Base-by-base conservation (phyloP, 1,140 invertebrate species). In the Rhysida immarginata region DNA sequence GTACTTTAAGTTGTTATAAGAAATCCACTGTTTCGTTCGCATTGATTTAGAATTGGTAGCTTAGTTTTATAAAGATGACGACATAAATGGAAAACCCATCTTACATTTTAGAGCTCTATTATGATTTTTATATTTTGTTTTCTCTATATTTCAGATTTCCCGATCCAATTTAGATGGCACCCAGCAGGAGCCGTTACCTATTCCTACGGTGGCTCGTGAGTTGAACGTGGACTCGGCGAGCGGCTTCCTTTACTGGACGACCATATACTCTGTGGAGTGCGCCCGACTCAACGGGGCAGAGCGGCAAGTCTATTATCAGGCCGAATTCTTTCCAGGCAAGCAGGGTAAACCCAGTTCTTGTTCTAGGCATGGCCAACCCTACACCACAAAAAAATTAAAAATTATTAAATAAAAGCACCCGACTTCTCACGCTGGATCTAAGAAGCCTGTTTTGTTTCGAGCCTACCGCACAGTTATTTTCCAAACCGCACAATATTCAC, bases 241-340 rank as follows among this genome's bases (percentile, higher is more conserved):
- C 60, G 90, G 85, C 0, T 82, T 83, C 60, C 73, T 96, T 20
- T 91, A 93, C 64, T 96, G 89, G 83, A 84, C 85, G 8, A 94
- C 89, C 0, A 80, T 79, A 0, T 80, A 86, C 58, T 81, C 83
- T 0, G 77, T 96, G 0, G 84, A 88, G 70, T 81, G 82, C 29
- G 79, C 85, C 0, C 73, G 79, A 43, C 70, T 91, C 0, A 89
- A 88, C 69, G 89, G 85, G 0, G 81, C 81, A 59, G 79, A 86
- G 54, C 77, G 79, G 60, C 74, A 79, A 45, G 76, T 78, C 35
- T 85, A 88, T 65, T 83, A 84, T 68, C 76, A 77, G 46, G 78
- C 82, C 41, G 78, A 81, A 59, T 74, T 83, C 44, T 88, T 87
- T 67, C 81, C 81, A 61, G 85, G 84, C 1, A 84, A 83, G 67